phyloP scores from a whole-genome alignment of 2,113 vertebrate species.

The Siniperca chuatsi region DNA sequence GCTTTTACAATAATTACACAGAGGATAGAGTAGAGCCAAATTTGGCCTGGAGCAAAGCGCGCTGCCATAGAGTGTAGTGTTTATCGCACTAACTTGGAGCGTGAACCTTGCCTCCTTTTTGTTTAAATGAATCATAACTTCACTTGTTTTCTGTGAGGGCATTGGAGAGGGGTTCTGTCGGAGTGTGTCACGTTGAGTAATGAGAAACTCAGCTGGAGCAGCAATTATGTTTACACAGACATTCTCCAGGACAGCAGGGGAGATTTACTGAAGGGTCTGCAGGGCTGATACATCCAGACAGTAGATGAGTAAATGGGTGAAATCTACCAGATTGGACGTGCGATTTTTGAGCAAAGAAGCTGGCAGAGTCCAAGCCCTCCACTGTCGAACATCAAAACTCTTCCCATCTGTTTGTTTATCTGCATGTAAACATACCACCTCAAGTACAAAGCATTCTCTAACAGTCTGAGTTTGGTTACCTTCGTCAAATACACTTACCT shows the following conservation, averaged over 20 bases:
- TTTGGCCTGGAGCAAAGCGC: conserved; percentile 51
- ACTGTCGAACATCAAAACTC: background rate
- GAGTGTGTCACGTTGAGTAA: conserved; percentile 61
- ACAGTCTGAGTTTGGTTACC: conserved; percentile 8
- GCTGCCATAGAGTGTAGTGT: conserved; percentile 23
- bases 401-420: conserved; percentile 37
- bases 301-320: conserved; percentile 11
- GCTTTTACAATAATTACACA: conserved; percentile 25
- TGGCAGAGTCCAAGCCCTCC: background rate
- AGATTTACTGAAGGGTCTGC: conserved; percentile 41
- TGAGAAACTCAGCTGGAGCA: conserved; percentile 67
- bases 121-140: conserved; percentile 63
- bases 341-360: background rate
- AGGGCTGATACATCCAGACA: conserved; percentile 15
- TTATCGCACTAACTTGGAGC: conserved; percentile 50
- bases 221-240: conserved; percentile 70
- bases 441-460: background rate
- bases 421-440: background rate
- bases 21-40: conserved; percentile 56
- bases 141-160: conserved; percentile 52
- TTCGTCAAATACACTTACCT: background rate
- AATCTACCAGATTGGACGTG: background rate
- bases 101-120: conserved; percentile 50
- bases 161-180: conserved; percentile 19
- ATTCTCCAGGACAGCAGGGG: conserved; percentile 49